A percentile compares a stretch with the other conserved stretches of the same genome.
Conservation (phyloP, 2,888 invertebrate species). For the Drosophila atripex region DNA sequence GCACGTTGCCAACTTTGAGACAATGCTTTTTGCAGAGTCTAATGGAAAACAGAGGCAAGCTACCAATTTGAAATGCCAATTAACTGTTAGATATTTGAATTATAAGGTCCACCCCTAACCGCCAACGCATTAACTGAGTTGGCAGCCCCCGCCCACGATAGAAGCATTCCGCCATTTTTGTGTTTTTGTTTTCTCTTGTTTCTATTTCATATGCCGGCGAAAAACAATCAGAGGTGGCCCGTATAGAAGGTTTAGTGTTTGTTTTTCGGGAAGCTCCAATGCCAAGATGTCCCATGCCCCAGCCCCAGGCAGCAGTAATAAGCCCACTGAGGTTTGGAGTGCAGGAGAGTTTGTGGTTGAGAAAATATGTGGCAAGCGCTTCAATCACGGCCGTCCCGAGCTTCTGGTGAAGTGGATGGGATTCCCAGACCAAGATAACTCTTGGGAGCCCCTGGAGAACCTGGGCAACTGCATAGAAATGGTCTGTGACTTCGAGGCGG, state of each 20-base stretch:
- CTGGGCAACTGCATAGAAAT: slow-evolving; percentile 23
- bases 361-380: slow-evolving; percentile 37
- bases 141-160: neutral
- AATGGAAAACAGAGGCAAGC: neutral
- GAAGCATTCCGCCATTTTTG: neutral
- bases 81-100: neutral
- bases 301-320: neutral
- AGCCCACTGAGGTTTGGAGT: neutral
- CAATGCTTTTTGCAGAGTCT: neutral
- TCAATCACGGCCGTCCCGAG: slow-evolving; percentile 12
- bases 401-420: slow-evolving; percentile 44
- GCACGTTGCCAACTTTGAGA: neutral
- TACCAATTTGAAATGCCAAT: neutral
- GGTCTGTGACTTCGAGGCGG: slow-evolving; percentile 32
- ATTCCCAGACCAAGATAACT: neutral
- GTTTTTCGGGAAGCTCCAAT: neutral
- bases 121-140: neutral
- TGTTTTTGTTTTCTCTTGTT: neutral
- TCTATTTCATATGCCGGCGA: neutral
- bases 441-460: slow-evolving; percentile 49
- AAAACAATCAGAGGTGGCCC: neutral
- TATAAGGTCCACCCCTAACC: neutral
- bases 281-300: neutral
- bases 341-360: slow-evolving; percentile 29
- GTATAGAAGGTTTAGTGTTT: neutral